Evolutionary conservation across 1,140 invertebrate species (phyloP), one percentile per base, ranked within the genome.

Genomic region (Musca domestica): DNA sequence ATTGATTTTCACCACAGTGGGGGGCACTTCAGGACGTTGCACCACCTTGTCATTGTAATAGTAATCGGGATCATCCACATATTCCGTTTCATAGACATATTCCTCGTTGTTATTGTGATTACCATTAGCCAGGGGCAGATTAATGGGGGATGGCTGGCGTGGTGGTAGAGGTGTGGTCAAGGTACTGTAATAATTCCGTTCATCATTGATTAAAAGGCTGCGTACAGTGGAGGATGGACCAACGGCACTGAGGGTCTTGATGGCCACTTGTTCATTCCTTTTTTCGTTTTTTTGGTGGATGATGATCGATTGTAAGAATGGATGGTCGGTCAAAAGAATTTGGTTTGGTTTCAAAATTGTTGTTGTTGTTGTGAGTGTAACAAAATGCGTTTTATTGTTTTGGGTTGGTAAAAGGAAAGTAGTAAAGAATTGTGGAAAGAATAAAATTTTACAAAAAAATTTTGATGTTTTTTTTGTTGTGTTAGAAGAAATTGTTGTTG

Each of bases 141-240:
- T 41, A 2, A 23, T 5, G 9, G 17, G 1, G 4, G 49, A 20
- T 3, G 6, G 22, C 17, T 52, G 17, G 9, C 49, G 9, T 7
- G 58, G 15, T 34, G 47, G 27, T 14, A 41, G 12, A 19, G 56
- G 56, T 61, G 71, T 76, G 12, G 74, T 74, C 4, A 75, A 34
- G 0, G 72, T 75, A 49, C 70, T 71, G 64, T 77, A 77, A 66
- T 72, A 73, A 22, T 68, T 72, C 25, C 71, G 74, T 7, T 17
- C 65, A 72, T 77, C 73, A 22, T 64, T 70, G 30, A 23, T 19
- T 12, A 63, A 48, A 2, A 64, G 17, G 7, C 27, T 49, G 3
- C 20, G 27, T 19, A 46, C 22, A 3, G 51, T 56, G 14, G 64
- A 30, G 22, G 68, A 56, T 22, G 68, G 64, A 34, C 64, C 49